Evolutionary conservation across 2,888 invertebrate genomes (phyloP), one percentile per base, ranked within the genome.

Genomic region (Pristionchus japonicus): DNA sequence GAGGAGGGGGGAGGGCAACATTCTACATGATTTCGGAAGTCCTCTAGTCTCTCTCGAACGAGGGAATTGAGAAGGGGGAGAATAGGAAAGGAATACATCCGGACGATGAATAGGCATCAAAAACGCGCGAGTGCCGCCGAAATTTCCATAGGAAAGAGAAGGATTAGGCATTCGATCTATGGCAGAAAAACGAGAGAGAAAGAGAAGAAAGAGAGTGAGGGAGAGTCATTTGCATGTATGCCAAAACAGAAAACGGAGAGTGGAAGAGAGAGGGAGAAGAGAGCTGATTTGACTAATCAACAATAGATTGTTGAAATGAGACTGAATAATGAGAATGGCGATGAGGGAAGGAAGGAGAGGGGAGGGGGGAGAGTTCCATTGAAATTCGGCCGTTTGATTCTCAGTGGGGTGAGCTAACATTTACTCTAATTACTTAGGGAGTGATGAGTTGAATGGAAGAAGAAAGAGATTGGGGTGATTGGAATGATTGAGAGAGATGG

Each of bases 221-320:
- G 27, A 82, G 49, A 82, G 52, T 52, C 82, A 82, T 82, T 82
- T 82, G 82, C 82, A 82, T 82, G 74, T 77, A 77, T 77, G 74
- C 74, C 40, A 77, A 77, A 77, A 40, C 40, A 43, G 43, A 77
- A 77, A 77, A 77, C 52, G 52, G 74, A 77, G 74, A 77, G 43
- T 23, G 74, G 74, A 27, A 77, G 43, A 77, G 70, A 23, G 74
- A 43, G n/a, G n/a, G n/a, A 77, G 67, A n/a, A n/a, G 74, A 77
- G 43, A 77, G 43, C 43, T 43, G 43, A 77, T 77, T 77, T 77
- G 74, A 27, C 74, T 77, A 77, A 77, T 77, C 74, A 77, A 31
- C 49, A 34, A 52, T 23, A 31, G 34, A 52, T 31, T 82, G 82
- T 47, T 31, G 82, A 52, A 49, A 49, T 82, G 82, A 70, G 17